These are phyloP conservation scores for Drosophila formosana DNA, from an alignment of 2,888 invertebrate genomes.

Conservation along the genomic window DNA sequence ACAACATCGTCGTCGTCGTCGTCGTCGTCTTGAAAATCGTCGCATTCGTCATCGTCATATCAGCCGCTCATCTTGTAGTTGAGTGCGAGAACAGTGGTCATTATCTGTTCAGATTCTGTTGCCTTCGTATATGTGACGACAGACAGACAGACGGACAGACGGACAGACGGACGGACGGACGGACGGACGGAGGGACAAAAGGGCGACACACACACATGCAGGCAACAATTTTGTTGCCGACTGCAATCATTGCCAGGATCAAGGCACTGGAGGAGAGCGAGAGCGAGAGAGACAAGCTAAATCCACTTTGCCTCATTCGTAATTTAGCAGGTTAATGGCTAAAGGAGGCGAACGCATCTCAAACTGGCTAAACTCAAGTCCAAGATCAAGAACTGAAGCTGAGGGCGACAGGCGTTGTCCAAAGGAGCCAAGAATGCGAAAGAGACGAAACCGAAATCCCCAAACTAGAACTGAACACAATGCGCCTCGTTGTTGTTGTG, in stretches of 20 bases:
- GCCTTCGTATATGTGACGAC: constrained; percentile 62
- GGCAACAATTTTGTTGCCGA: constrained; percentile 68
- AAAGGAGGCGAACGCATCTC: constrained; percentile 55
- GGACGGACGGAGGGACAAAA: constrained; percentile 14
- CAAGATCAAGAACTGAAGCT: constrained; percentile 29
- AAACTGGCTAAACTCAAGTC: constrained; percentile 25
- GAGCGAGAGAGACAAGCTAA: constrained; percentile 45
- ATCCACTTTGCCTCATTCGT: constrained; percentile 78
- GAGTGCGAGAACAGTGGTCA: constrained; percentile 79
- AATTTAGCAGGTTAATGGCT: constrained; percentile 77
- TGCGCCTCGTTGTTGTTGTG: constrained; percentile 51
- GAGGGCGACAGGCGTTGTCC: constrained; percentile 69
- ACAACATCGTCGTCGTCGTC: no score
- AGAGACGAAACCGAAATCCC: constrained; percentile 16
- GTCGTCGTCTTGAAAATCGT: constrained; percentile 70
- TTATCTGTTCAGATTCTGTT: constrained; percentile 76
- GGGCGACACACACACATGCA: constrained; percentile 29
- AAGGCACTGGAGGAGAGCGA: constrained; percentile 38
- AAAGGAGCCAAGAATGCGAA: constrained; percentile 27
- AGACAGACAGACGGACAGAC: constrained; percentile 7
- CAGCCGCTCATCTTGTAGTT: constrained; percentile 77
- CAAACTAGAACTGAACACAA: constrained; percentile 67
- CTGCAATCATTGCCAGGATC: constrained; percentile 78
- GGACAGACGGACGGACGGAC: constrained; percentile 22
- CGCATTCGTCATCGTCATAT: constrained; percentile 78